These are phyloP conservation scores for Nephrocerus scutellatus DNA, from an alignment of 2,888 invertebrate genomes.

Conservation along the genomic window DNA sequence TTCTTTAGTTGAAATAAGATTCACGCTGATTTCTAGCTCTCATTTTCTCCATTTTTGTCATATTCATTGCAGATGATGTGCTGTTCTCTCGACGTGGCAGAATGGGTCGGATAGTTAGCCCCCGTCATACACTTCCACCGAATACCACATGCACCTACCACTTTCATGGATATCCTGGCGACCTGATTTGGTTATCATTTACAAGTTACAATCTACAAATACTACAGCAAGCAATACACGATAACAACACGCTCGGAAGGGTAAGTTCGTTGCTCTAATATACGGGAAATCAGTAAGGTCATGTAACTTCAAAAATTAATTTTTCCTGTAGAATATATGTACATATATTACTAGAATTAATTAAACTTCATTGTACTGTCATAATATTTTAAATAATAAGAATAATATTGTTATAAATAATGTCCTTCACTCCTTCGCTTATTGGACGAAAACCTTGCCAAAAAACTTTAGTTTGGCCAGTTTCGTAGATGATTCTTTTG, in stretches of 20 bases:
- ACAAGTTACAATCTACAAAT: slow-evolving; percentile 77
- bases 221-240: slow-evolving; percentile 56
- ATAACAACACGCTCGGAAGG: slow-evolving; percentile 49
- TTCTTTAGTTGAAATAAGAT: slow-evolving; percentile 9
- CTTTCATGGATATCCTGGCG: slow-evolving; percentile 70
- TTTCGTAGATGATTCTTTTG: too few species aligned
- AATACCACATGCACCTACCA: slow-evolving; percentile 82
- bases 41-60: slow-evolving; percentile 11
- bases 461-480: too few species aligned
- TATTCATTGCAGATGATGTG: slow-evolving; percentile 44
- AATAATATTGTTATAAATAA: too few species aligned
- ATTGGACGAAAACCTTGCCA: too few species aligned
- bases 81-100: slow-evolving; percentile 56
- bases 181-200: slow-evolving; percentile 82
- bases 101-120: slow-evolving; percentile 67
- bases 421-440: too few species aligned
- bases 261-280: slow-evolving; percentile 40
- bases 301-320: too few species aligned
- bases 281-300: too few species aligned
- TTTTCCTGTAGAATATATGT: too few species aligned
- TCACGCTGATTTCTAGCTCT: slow-evolving; percentile 5
- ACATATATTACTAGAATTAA: too few species aligned
- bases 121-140: slow-evolving; percentile 76
- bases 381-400: too few species aligned
- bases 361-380: too few species aligned